Conservation (phyloP, 1,140 invertebrate genomes). For the Pogonomyrmex barbatus region DNA sequence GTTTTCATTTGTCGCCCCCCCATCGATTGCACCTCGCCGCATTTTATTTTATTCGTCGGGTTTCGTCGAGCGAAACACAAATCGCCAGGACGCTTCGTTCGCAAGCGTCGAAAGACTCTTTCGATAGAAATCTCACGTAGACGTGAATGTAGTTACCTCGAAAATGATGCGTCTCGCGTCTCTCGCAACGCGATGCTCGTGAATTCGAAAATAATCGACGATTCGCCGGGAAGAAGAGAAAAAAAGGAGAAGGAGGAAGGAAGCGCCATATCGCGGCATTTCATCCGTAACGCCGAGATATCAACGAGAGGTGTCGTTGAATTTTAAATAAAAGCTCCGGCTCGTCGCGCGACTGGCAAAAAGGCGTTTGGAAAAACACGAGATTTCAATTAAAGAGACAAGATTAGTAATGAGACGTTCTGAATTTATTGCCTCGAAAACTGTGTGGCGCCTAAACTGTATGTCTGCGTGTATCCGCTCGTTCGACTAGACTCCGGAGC, state of each 20-base stretch:
- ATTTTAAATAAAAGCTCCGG: conserved; percentile 68
- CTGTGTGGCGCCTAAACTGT: conserved; percentile 73
- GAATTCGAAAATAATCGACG: conserved; percentile 11
- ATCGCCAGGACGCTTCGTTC: background rate
- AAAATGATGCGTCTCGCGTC: background rate
- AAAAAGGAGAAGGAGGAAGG: conserved; percentile 15
- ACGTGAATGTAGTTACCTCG: background rate
- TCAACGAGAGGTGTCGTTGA: conserved; percentile 67
- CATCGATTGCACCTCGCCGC: background rate
- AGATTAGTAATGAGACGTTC: conserved; percentile 84
- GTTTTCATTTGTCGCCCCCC: conserved; percentile 27
- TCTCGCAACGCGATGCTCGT: background rate
- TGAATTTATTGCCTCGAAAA: conserved; percentile 82
- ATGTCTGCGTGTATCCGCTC: conserved; percentile 73
- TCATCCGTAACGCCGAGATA: conserved; percentile 58
- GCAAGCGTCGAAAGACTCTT: background rate
- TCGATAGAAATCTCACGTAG: background rate
- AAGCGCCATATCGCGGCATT: conserved; percentile 24
- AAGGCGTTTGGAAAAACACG: conserved; percentile 84
- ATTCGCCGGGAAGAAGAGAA: conserved; percentile 28
- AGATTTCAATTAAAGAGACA: conserved; percentile 86
- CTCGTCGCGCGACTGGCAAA: conserved; percentile 58
- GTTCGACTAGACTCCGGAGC: conserved; percentile 29
- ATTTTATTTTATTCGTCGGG: conserved; percentile 37
- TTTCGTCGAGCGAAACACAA: background rate